A percentile compares a stretch with the other conserved stretches of the same genome.
phyloP scores from a whole-genome alignment of 2,113 vertebrate genomes.

The Thalassoma bifasciatum region DNA sequence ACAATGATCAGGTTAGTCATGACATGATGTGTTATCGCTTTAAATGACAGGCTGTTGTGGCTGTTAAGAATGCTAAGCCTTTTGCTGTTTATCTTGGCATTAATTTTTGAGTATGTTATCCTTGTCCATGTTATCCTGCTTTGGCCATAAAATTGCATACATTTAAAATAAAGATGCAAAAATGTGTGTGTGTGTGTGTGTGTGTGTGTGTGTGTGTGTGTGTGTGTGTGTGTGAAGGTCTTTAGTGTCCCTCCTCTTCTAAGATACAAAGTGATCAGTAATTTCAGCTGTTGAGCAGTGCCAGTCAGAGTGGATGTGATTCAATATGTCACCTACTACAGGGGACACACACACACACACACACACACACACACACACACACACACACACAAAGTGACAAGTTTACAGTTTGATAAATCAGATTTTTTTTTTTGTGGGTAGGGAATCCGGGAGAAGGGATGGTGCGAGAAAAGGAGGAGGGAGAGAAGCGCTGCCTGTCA shows the following conservation, averaged over 20 bases:
- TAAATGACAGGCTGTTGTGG: constrained; percentile 46
- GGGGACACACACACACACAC: constrained; percentile 26
- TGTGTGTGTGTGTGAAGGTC: constrained; percentile 21
- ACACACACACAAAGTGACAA: constrained; percentile 82
- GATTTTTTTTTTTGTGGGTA: constrained; percentile 68
- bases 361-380: constrained; percentile 29
- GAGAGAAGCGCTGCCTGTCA: constrained; percentile 72
- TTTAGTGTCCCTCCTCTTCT: constrained; percentile 53
- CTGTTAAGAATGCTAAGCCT: constrained; percentile 32
- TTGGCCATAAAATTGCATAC: constrained; percentile 11
- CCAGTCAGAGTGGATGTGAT: constrained; percentile 58
- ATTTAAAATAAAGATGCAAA: constrained; percentile 24
- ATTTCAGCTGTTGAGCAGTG: constrained; percentile 66
- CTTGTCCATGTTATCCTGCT: constrained; percentile 19
- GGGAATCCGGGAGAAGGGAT: constrained; percentile 41
- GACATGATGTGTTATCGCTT: constrained; percentile 58
- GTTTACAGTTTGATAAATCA: constrained; percentile 87
- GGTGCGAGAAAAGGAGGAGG: constrained; percentile 41
- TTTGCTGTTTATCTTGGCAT: constrained; percentile 10
- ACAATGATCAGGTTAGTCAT: constrained; percentile 74
- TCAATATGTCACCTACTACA: constrained; percentile 69
- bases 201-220: constrained; percentile 6
- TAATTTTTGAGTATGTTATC: constrained; percentile 34
- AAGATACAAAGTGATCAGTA: constrained; percentile 67
- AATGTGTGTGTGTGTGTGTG: constrained; percentile 9